Evolutionary conservation across 2,888 invertebrate species (phyloP).

Genomic region (Epinotia ramella): DNA sequence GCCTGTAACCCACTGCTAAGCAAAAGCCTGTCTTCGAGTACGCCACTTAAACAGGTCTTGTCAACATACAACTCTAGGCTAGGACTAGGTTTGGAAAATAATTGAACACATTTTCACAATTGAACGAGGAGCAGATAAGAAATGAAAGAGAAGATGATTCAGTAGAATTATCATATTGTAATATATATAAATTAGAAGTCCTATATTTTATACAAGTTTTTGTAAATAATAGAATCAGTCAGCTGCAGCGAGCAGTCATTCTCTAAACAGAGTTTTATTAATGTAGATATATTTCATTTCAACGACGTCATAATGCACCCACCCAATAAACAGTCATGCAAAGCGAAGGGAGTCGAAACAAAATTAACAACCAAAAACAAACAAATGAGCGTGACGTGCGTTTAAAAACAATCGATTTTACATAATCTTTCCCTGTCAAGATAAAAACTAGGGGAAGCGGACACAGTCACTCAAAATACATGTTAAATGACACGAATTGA

Average conservation of each 20-base stretch:
- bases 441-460: conserved; percentile 17
- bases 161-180: no score
- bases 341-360: neutral
- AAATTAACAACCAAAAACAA: neutral
- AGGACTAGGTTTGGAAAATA: no score
- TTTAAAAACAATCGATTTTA: conserved; percentile 23
- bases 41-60: no score
- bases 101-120: no score
- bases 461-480: conserved; percentile 24
- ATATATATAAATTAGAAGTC: no score
- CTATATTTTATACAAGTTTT: no score
- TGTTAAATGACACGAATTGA: conserved; percentile 39
- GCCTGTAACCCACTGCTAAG: no score
- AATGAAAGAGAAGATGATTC: no score
- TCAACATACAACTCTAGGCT: no score
- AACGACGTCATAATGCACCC: neutral
- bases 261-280: neutral
- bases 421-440: neutral
- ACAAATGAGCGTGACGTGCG: conserved; percentile 23
- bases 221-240: neutral
- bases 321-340: neutral
- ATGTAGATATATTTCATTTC: neutral
- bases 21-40: no score
- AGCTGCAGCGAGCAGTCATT: neutral
- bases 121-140: no score